These are phyloP conservation scores for Ceyx margarethae DNA, from an alignment of 2,113 vertebrate genomes.

Conservation along the genomic window DNA sequence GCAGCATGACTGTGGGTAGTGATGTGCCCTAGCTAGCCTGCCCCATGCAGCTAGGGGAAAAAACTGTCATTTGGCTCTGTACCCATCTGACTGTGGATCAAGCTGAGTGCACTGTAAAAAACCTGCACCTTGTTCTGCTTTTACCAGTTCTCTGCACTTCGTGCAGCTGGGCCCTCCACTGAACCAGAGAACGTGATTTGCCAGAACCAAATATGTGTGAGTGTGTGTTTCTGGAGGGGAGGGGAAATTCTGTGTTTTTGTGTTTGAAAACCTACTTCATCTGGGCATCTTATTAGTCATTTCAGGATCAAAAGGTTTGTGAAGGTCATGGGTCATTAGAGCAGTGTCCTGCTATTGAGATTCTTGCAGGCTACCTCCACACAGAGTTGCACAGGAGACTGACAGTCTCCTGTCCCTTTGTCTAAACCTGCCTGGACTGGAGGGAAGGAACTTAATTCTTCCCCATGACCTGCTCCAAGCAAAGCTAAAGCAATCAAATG, in stretches of 20 bases:
- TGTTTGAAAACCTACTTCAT: background rate
- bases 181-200: background rate
- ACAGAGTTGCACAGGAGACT: background rate
- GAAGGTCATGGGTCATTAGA: background rate
- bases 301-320: background rate
- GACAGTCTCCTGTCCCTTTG: background rate
- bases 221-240: background rate
- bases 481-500: background rate
- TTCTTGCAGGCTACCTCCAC: background rate
- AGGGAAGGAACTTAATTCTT: slow-evolving; percentile 4
- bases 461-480: slow-evolving; percentile 1
- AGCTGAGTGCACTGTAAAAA: background rate
- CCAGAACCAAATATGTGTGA: background rate
- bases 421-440: background rate
- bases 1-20: background rate
- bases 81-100: background rate
- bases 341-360: background rate
- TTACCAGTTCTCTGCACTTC: background rate
- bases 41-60: background rate
- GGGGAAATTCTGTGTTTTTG: background rate
- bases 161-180: background rate
- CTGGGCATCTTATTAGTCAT: background rate
- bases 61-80: background rate
- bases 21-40: background rate
- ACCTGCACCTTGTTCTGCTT: background rate